phyloP scores from a whole-genome alignment of 2,113 vertebrate genomes.

The Colossoma macropomum region DNA sequence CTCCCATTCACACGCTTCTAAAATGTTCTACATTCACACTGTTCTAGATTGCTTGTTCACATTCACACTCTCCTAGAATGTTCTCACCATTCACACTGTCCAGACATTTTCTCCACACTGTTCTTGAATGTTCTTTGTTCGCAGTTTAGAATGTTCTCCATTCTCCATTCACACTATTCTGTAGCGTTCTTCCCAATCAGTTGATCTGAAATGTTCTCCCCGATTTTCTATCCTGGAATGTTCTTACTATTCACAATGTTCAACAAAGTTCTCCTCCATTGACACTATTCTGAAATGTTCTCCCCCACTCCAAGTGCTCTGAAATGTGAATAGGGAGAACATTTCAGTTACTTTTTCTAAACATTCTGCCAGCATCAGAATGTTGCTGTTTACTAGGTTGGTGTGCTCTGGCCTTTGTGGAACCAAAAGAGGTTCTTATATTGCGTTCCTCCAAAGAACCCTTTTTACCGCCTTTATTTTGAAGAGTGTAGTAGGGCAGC shows the following conservation, averaged over 20 bases:
- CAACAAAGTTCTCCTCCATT: too few species aligned
- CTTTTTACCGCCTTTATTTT: not conserved
- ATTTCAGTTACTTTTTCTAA: not conserved
- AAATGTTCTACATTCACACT: too few species aligned
- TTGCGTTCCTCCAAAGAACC: not conserved
- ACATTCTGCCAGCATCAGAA: not conserved
- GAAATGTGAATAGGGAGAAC: too few species aligned
- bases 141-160: too few species aligned
- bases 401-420: not conserved
- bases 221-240: not conserved
- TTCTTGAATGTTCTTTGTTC: not conserved
- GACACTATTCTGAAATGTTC: not conserved
- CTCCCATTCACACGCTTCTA: too few species aligned
- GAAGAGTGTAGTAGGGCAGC: not conserved
- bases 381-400: not conserved
- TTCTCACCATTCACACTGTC: not conserved
- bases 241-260: not conserved
- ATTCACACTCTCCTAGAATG: not conserved
- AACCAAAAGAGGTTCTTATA: not conserved
- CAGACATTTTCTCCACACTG: not conserved
- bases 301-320: too few species aligned
- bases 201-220: not conserved
- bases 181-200: too few species aligned
- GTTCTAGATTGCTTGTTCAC: too few species aligned
- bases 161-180: not conserved